Percentiles rank a stretch among this genome's conserved stretches.
Evolutionary conservation across 2,888 invertebrate genomes (phyloP).

Genomic region (Deilephila elpenor): DNA sequence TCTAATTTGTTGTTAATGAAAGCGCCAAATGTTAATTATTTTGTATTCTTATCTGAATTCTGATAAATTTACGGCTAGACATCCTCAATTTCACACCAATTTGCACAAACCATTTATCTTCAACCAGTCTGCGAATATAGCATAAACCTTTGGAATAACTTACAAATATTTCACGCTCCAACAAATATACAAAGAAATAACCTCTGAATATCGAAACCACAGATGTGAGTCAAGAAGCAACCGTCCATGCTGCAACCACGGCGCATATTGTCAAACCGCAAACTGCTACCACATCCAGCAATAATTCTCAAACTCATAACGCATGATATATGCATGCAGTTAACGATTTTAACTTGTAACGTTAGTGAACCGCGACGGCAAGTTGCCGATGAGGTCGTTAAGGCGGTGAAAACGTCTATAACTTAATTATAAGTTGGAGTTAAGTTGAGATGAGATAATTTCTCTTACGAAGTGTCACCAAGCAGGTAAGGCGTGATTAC

Average conservation of each 20-base stretch:
- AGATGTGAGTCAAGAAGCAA: constrained; percentile 1
- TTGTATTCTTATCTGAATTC: too few species aligned
- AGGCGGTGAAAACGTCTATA: constrained; percentile 41
- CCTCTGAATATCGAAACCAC: not conserved
- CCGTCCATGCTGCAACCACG: not conserved
- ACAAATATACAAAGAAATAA: not conserved
- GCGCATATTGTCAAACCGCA: constrained; percentile 7
- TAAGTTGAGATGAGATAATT: constrained; percentile 32
- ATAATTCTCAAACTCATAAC: constrained; percentile 7
- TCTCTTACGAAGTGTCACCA: constrained; percentile 27
- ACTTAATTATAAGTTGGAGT: constrained; percentile 46
- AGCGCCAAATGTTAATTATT: too few species aligned
- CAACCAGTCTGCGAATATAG: too few species aligned
- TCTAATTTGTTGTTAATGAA: too few species aligned
- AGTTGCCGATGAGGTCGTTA: constrained; percentile 43
- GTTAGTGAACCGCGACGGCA: constrained; percentile 36
- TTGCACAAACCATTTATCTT: too few species aligned
- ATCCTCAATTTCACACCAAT: too few species aligned
- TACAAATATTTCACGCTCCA: not conserved
- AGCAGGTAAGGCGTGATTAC: constrained; percentile 25
- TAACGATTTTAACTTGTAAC: constrained; percentile 39
- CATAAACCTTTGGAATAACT: not conserved
- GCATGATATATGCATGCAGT: constrained; percentile 29
- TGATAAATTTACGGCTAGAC: too few species aligned
- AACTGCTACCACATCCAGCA: not conserved